Percentiles rank a stretch among this genome's conserved stretches.
Conservation (phyloP, 2,888 invertebrate genomes). For the Cosmia trapezina region DNA sequence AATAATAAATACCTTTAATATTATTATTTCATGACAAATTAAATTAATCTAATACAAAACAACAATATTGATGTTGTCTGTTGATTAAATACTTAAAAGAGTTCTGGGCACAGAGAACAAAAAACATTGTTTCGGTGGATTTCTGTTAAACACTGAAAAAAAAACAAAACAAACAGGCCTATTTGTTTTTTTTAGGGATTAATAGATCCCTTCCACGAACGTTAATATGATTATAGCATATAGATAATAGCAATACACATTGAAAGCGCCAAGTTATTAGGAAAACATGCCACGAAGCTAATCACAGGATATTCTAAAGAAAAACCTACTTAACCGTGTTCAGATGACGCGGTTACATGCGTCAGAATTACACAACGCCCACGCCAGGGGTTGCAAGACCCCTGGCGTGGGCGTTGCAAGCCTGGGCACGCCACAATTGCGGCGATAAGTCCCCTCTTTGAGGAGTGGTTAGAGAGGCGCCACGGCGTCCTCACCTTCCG, state of each 20-base stretch:
- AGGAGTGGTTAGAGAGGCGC: too few species aligned
- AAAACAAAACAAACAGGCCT: constrained; percentile 9
- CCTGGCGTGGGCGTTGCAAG: too few species aligned
- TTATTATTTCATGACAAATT: constrained; percentile 1
- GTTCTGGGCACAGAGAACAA: neutral
- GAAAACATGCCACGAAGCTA: constrained; percentile 37
- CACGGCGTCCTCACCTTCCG: too few species aligned
- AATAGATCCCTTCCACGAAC: neutral
- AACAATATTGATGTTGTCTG: neutral
- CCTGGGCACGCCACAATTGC: too few species aligned
- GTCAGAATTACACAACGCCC: neutral
- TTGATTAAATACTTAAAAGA: neutral
- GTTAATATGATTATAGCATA: constrained; percentile 18
- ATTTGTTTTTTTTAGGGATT: too few species aligned
- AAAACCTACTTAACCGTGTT: neutral
- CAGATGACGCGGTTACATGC: neutral
- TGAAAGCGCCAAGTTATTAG: constrained; percentile 9
- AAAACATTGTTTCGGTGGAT: neutral
- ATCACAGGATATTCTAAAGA: constrained; percentile 31
- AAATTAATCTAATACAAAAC: too few species aligned
- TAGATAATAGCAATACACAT: neutral
- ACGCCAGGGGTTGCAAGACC: too few species aligned
- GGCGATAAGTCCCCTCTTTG: too few species aligned
- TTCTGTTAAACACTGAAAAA: neutral
- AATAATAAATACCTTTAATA: too few species aligned